phyloP scores from a whole-genome alignment of 2,888 invertebrate genomes.

The Chrysina gloriosa region DNA sequence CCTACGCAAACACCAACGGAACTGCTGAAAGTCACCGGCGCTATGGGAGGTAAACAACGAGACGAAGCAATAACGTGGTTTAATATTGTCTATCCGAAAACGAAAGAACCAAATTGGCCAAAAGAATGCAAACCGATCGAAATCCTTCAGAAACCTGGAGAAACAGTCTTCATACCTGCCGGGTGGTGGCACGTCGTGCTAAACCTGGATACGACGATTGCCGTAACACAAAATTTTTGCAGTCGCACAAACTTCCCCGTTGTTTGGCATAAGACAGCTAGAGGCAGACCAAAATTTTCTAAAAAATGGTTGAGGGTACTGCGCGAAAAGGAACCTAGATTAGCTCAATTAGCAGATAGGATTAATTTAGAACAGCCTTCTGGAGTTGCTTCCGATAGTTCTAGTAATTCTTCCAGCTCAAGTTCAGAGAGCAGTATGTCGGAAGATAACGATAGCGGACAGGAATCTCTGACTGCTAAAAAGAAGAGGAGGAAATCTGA shows the following conservation, averaged over 20 bases:
- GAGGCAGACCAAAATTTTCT: conserved; percentile 93
- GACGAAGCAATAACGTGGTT: conserved; percentile 99
- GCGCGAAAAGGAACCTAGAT: conserved; percentile 76
- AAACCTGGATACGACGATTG: conserved; percentile 95
- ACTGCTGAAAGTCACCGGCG: conserved; percentile 88
- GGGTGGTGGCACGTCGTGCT: conserved; percentile 99
- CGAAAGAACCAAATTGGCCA: conserved; percentile 91
- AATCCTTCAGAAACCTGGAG: conserved; percentile 94
- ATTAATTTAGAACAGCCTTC: conserved; percentile 89
- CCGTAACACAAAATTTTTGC: conserved; percentile 98
- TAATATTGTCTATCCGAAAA: conserved; percentile 92
- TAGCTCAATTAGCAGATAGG: conserved; percentile 82
- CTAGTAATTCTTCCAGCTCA: conserved; percentile 84
- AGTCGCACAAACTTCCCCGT: conserved; percentile 96
- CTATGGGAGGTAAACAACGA: conserved; percentile 95
- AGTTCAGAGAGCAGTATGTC: conserved; percentile 64
- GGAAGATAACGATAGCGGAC: conserved; percentile 82
- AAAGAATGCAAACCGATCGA: conserved; percentile 91
- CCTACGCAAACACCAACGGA: conserved; percentile 97
- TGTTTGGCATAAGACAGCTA: conserved; percentile 97
- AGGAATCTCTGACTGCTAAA: conserved; percentile 88
- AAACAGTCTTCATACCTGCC: conserved; percentile 97
- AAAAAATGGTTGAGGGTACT: conserved; percentile 85
- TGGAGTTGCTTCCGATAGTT: conserved; percentile 94
- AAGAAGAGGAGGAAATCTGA: conserved; percentile 77